Base-by-base conservation (phyloP, 2,797 vertebrate genomes). In the Amphiprion clarkii region DNA sequence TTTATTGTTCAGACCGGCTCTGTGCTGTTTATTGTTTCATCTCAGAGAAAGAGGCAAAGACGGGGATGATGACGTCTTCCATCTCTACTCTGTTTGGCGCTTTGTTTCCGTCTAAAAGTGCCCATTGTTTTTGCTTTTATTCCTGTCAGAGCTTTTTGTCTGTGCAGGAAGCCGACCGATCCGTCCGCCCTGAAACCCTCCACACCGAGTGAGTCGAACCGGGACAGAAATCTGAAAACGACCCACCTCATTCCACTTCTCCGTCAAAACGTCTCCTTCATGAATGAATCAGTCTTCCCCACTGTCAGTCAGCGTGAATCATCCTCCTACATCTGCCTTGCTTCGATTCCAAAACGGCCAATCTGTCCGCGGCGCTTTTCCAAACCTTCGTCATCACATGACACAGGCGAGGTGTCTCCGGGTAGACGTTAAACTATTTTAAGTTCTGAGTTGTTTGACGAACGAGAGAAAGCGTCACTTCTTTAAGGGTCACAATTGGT, bases 241-340 rank as follows among this genome's bases (percentile, higher is more conserved):
- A 33, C 79, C 85, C 67, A 62, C 76, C 69, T 60, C 40, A 79
- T 54, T 70, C 74, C 5, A 17, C 74, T 8, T 67, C 31, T 59
- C 44, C 62, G 36, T 83, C 68, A 74, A 81, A 73, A 53, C 14
- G 23, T 81, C 48, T 17, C 13, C 54, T 44, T 19, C 13, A 76
- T 17, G 57, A 81, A 64, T 90, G 84, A 86, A 84, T 87, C 87
- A 84, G 74, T 48, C 74, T 23, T 70, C 72, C 39, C 66, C 65
- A 27, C 85, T 72, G 79, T 86, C 87, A 86, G 61, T 85, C 79
- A 62, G 42, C 21, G 25, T 91, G 85, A 88, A 83, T 91, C 90
- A 91, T 74, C 84, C 85, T 33, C 88, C 84, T 10, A 90, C 83
- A 71, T 71, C 61, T 11, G 55, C 54, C 68, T 42, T 49, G 44